A percentile compares a stretch with the other conserved stretches of the same genome.
Evolutionary conservation across 2,797 vertebrate species (phyloP).

Genomic region (Melanotaenia parkinsoni): DNA sequence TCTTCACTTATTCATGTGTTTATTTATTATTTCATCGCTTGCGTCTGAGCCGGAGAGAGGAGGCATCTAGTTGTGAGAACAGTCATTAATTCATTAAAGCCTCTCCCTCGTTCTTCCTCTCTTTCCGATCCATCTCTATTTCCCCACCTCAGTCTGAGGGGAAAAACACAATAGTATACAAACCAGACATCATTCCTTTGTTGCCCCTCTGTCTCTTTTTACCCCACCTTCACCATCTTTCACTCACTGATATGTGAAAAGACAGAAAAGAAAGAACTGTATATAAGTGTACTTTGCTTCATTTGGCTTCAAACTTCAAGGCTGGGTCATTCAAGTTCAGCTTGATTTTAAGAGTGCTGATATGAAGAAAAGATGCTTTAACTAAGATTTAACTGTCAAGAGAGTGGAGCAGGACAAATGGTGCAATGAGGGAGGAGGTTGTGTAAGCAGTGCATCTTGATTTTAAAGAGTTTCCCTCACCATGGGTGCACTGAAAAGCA

Average conservation of each 20-base stretch:
- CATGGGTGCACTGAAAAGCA: background rate
- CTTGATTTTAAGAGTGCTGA: conserved; percentile 9
- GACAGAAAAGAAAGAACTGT: background rate
- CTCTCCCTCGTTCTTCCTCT: conserved; percentile 53
- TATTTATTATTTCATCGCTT: conserved; percentile 85
- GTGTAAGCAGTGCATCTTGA: conserved; percentile 31
- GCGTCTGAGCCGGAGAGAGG: conserved; percentile 69
- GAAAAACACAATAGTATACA: conserved; percentile 16
- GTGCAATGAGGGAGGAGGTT: background rate
- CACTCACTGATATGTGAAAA: conserved; percentile 10
- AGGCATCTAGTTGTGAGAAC: conserved; percentile 77
- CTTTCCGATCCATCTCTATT: conserved; percentile 8
- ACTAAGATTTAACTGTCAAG: conserved; percentile 59
- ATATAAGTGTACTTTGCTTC: conserved; percentile 7
- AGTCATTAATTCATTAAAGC: conserved; percentile 85
- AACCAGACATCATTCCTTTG: conserved; percentile 24
- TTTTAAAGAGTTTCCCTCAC: conserved; percentile 34
- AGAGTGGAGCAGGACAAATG: conserved; percentile 24
- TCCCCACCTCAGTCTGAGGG: conserved; percentile 10
- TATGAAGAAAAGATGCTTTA: conserved; percentile 33
- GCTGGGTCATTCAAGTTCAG: conserved; percentile 38
- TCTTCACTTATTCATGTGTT: conserved; percentile 86
- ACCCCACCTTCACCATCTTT: conserved; percentile 11
- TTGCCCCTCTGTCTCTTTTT: conserved; percentile 34
- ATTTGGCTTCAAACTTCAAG: conserved; percentile 9